These are phyloP conservation scores for Lordiphosa fenestrarum DNA, from an alignment of 2,888 invertebrate genomes.

Conservation along the genomic window DNA sequence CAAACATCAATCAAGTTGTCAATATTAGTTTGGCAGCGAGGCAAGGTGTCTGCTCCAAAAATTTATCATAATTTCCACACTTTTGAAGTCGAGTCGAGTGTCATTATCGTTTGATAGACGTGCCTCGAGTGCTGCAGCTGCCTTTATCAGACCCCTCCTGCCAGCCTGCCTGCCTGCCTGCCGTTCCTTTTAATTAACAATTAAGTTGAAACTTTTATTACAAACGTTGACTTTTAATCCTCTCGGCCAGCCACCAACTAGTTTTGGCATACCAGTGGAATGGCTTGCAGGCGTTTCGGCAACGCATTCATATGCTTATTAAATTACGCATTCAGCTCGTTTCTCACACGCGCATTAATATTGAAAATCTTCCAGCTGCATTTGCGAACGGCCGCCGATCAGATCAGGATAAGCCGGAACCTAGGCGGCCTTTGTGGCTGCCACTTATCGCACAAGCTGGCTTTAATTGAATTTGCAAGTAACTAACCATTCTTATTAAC, in stretches of 20 bases:
- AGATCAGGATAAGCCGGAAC: slow-evolving; percentile 41
- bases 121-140: slow-evolving; percentile 27
- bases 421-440: slow-evolving; percentile 34
- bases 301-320: slow-evolving; percentile 49
- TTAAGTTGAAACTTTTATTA: slow-evolving; percentile 69
- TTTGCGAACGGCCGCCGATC: slow-evolving; percentile 34
- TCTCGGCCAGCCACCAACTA: slow-evolving; percentile 11
- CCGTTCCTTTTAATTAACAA: slow-evolving; percentile 72
- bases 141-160: slow-evolving; percentile 10
- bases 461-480: slow-evolving; percentile 62
- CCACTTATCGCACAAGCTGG: slow-evolving; percentile 53
- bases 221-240: slow-evolving; percentile 55
- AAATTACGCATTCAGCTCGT: slow-evolving; percentile 67
- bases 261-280: slow-evolving; percentile 24
- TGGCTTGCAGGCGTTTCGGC: slow-evolving; percentile 38
- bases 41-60: slow-evolving; percentile 66
- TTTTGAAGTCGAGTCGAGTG: slow-evolving; percentile 37
- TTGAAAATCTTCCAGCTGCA: slow-evolving; percentile 43
- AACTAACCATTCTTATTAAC: slow-evolving; percentile 55
- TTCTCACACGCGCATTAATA: slow-evolving; percentile 54
- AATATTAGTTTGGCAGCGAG: slow-evolving; percentile 57
- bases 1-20: slow-evolving; percentile 66
- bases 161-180: slow-evolving; percentile 12
- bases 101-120: slow-evolving; percentile 67
- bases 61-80: slow-evolving; percentile 74